Conservation (phyloP, 2,797 vertebrate species). For the Enteromius thamalakanensis region DNA sequence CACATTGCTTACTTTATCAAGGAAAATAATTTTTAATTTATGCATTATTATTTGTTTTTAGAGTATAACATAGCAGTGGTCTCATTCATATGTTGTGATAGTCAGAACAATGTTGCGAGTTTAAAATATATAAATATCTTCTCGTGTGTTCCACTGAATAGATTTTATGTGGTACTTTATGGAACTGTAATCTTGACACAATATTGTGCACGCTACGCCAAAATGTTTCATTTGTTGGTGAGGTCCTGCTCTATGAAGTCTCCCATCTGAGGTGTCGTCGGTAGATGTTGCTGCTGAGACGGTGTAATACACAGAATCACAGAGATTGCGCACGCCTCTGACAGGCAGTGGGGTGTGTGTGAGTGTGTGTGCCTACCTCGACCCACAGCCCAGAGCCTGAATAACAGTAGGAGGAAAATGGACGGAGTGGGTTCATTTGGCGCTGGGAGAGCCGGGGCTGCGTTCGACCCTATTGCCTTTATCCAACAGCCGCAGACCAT, state of each 20-base stretch:
- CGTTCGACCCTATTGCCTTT: slow-evolving; percentile 87
- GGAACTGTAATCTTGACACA: not conserved
- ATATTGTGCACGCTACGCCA: not conserved
- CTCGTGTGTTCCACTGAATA: not conserved
- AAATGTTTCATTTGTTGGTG: not conserved
- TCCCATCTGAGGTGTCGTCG: slow-evolving; percentile 7
- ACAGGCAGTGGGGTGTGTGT: slow-evolving; percentile 40
- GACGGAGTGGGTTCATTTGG: slow-evolving; percentile 95
- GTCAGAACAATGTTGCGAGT: not conserved
- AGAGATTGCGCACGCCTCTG: slow-evolving; percentile 46
- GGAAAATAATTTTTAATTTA: not conserved
- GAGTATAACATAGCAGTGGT: not conserved
- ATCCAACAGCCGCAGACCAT: slow-evolving; percentile 91
- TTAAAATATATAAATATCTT: not conserved
- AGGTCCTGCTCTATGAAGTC: not conserved
- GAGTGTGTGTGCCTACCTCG: slow-evolving; percentile 51
- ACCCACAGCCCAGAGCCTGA: slow-evolving; percentile 65
- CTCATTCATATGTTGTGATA: not conserved
- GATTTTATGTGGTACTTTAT: not conserved
- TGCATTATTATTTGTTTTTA: not conserved
- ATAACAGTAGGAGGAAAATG: slow-evolving; percentile 78
- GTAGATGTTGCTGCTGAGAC: slow-evolving; percentile 55
- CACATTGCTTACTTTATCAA: not conserved
- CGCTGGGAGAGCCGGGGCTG: slow-evolving; percentile 87
- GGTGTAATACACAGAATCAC: slow-evolving; percentile 25